phyloP scores from a whole-genome alignment of 2,797 vertebrate species.

The Mormyrus hasselquistii region DNA sequence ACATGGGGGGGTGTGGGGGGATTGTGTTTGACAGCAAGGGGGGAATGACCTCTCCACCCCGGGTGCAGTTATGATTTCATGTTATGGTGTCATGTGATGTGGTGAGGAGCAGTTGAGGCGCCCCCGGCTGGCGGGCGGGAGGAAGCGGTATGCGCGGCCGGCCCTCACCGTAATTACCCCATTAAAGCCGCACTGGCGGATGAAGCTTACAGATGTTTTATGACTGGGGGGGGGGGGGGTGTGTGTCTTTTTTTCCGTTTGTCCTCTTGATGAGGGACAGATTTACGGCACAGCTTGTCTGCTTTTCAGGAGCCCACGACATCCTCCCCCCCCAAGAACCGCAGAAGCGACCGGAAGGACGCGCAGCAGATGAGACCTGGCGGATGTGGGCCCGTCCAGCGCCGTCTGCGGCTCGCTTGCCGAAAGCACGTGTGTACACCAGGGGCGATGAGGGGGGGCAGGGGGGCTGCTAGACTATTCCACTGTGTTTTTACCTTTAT shows the following conservation, averaged over 20 bases:
- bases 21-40: slow-evolving; percentile 7
- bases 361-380: slow-evolving; percentile 36
- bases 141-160: slow-evolving; percentile 51
- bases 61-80: not conserved
- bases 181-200: slow-evolving; percentile 66
- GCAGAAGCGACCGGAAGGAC: slow-evolving; percentile 16
- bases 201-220: slow-evolving; percentile 77
- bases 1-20: not conserved
- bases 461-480: not conserved
- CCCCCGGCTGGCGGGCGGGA: slow-evolving; percentile 43
- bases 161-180: slow-evolving; percentile 66
- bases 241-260: slow-evolving; percentile 64
- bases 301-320: slow-evolving; percentile 51
- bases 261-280: slow-evolving; percentile 66
- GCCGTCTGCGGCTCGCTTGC: slow-evolving; percentile 23
- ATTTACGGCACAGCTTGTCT: slow-evolving; percentile 61
- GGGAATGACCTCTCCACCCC: not conserved
- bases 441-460: no score
- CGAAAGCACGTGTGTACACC: not conserved
- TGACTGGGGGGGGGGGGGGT: slow-evolving; percentile 43
- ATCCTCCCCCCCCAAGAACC: slow-evolving; percentile 33
- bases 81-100: slow-evolving; percentile 21
- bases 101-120: slow-evolving; percentile 18
- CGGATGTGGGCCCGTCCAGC: slow-evolving; percentile 36
- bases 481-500: not conserved